A percentile compares a stretch with the other conserved stretches of the same genome.
These are phyloP conservation scores for Xiphorhynchus erythropygius DNA, from an alignment of 2,797 vertebrate genomes.

Conservation along the genomic window DNA sequence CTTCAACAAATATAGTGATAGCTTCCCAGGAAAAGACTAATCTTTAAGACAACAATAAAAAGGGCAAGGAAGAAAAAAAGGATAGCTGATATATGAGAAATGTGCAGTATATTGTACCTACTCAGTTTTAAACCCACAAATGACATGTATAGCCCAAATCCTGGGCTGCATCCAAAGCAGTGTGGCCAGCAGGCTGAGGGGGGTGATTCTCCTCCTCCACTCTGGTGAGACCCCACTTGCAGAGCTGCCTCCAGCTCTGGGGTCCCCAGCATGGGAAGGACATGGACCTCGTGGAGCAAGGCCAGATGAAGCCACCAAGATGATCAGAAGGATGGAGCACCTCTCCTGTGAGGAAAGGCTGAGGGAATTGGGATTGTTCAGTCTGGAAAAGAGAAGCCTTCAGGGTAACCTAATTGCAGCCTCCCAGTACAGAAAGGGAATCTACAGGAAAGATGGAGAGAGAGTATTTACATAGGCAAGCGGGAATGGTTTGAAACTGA, in stretches of 20 bases:
- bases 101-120: background rate
- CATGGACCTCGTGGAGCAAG: background rate
- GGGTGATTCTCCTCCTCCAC: background rate
- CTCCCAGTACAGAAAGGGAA: background rate
- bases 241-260: background rate
- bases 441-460: background rate
- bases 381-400: background rate
- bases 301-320: background rate
- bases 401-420: background rate
- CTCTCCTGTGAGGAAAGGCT: background rate
- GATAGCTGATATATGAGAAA: background rate
- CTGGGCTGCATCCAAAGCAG: background rate
- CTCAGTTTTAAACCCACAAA: background rate
- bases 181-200: background rate
- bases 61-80: background rate
- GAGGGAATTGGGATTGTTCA: background rate
- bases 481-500: background rate
- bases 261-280: background rate
- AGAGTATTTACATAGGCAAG: background rate
- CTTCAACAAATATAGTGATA: background rate
- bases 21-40: slow-evolving; percentile 12
- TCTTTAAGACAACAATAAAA: slow-evolving; percentile 17
- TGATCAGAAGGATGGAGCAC: background rate
- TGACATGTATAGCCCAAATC: background rate
- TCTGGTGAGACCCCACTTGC: background rate